Evolutionary conservation across 2,113 vertebrate genomes (phyloP).

Genomic region (Colius striatus): DNA sequence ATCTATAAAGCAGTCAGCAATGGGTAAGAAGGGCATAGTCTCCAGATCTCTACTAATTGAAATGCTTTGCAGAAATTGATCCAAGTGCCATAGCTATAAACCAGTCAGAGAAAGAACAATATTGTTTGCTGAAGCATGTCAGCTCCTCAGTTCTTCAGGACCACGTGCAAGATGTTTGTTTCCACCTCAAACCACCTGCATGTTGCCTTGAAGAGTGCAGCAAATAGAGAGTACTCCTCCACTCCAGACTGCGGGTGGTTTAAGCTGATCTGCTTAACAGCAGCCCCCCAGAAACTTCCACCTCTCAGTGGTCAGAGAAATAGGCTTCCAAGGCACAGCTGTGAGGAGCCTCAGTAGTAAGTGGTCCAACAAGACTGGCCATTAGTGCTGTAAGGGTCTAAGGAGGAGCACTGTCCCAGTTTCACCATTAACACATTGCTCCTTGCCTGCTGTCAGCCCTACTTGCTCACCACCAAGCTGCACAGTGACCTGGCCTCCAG

Average conservation of each 20-base stretch:
- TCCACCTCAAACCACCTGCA: neutral
- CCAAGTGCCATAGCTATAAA: constrained; percentile 8
- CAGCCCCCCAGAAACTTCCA: neutral
- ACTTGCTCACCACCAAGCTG: neutral
- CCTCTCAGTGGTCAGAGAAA: neutral
- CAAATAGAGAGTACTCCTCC: neutral
- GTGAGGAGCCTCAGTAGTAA: neutral
- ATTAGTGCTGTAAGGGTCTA: neutral
- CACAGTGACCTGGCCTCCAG: neutral
- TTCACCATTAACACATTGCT: neutral
- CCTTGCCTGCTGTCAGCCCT: neutral
- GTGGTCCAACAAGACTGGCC: neutral
- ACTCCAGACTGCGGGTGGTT: neutral
- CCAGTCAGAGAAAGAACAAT: neutral
- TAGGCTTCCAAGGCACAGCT: neutral
- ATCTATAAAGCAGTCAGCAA: constrained; percentile 56
- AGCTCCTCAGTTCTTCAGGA: neutral
- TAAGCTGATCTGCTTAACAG: neutral
- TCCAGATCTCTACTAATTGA: constrained; percentile 40
- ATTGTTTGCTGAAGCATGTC: constrained; percentile 10
- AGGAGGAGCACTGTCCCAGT: neutral
- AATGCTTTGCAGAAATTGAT: constrained; percentile 49
- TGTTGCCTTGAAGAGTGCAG: neutral
- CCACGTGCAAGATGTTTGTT: neutral
- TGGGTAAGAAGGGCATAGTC: neutral